Evolutionary conservation across 2,888 invertebrate species (phyloP), one percentile per base, ranked within the genome.

Genomic region (Tachina fera): DNA sequence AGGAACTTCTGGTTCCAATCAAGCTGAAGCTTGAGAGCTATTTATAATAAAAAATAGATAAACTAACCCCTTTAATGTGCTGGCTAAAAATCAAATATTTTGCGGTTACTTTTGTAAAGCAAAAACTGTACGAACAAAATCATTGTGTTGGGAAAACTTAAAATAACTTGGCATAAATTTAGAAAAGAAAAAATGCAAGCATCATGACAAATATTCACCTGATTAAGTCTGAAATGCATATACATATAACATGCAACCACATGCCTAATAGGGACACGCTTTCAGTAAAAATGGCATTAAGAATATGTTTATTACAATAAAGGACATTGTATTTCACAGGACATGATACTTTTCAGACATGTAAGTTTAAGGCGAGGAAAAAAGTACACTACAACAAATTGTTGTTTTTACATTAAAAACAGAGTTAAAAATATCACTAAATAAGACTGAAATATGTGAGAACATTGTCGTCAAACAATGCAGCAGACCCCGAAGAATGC

Each of bases 141-240:
- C n/a, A 39, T 67, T 68, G 68, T 51, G 51, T 13, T 49, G 51
- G 6, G 11, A 39, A 68, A 51, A 22, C 43, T 14, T 49, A 70
- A 70, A 70, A 56, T 70, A 70, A 13, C 14, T 43, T 43, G n/a
- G 14, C 53, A 70, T 53, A 53, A 70, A 56, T 70, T 41, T 70
- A 13, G 43, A 70, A 19, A 53, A 68, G 39, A 9, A 9, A 43
- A 49, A 72, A 49, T 4, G 31, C 31, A 31, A 31, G 31, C 72
- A 60, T 61, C 16, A 31, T 49, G 31, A 49, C 49, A 74, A 39
- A 61, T 51, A 49, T 74, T 74, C 63, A 51, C 22, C 74, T 63
- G 51, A 75, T 75, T 63, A 63, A 63, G 51, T 61, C 51, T 43
- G 39, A 51, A 74, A 63, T 63, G 51, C n/a, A 63, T 41, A 43